phyloP scores from a whole-genome alignment of 2,888 invertebrate genomes.

The Limnephilus lunatus region DNA sequence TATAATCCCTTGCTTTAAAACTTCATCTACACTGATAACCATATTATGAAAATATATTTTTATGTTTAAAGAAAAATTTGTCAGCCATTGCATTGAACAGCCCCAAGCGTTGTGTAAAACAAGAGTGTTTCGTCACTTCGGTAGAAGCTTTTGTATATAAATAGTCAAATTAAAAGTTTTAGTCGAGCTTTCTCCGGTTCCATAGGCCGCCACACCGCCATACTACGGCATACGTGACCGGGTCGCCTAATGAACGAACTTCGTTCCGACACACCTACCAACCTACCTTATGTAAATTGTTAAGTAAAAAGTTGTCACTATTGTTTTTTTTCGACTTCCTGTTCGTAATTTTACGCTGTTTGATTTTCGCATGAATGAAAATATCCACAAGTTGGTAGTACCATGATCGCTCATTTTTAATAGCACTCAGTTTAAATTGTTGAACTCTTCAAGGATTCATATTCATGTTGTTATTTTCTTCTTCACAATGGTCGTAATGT shows the following conservation, averaged over 20 bases:
- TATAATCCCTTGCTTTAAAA: too few relatives aligned
- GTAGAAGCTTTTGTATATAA: conserved; percentile 62
- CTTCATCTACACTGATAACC: too few relatives aligned
- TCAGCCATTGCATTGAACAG: neutral
- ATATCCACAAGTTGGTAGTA: neutral
- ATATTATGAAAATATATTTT: too few relatives aligned
- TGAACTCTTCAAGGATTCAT: too few relatives aligned
- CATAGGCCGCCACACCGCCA: neutral
- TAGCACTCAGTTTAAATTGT: too few relatives aligned
- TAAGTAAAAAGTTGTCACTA: neutral
- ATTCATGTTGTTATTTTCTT: too few relatives aligned
- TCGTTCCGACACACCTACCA: neutral
- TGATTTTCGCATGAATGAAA: neutral
- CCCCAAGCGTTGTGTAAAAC: conserved; percentile 40
- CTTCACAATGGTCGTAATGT: too few relatives aligned
- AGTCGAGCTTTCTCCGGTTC: conserved; percentile 28
- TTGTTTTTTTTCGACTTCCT: conserved; percentile 23
- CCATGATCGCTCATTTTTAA: neutral
- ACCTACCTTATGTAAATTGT: conserved; percentile 2
- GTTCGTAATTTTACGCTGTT: neutral
- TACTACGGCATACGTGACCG: conserved; percentile 41
- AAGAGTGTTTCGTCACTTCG: conserved; percentile 54
- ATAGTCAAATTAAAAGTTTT: conserved; percentile 60
- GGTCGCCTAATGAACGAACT: conserved; percentile 40
- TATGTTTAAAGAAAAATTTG: neutral